Base-by-base conservation (phyloP, 2,113 vertebrate species). In the Montifringilla adamsi region DNA sequence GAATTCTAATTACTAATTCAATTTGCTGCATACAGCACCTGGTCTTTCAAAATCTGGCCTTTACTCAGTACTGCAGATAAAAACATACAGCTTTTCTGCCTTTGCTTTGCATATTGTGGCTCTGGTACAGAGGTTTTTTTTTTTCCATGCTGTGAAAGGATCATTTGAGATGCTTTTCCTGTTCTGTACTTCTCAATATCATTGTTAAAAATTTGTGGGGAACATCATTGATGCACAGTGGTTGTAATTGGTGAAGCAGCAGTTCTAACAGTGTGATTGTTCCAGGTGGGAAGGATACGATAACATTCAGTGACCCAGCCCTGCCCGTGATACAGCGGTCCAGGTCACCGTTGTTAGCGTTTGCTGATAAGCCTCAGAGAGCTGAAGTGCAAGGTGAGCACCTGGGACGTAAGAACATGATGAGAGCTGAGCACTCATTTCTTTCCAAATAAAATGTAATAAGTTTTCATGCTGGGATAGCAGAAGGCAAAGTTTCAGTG, bases 201-300 rank as follows among this genome's bases (percentile, higher is more conserved):
- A 12, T 35, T 55, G 70, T 58, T 67, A 53, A 77, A 84, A 87
- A 44, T 20, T 0, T 13, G 33, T 77, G 24, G 35, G 52, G 76
- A 60, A 24, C 77, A 58, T 66, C 31, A 26, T 13, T 64, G 81
- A 72, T 55, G 37, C 24, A 31, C 39, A 15, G 7, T 44, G 46
- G 46, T 9, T 79, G 50, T 52, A 72, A 30, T 13, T 37, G 46
- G 47, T 83, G 79, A 83, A n/a, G 30, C 52, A 81, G 87, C 47
- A 59, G n/a, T 55, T 94, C 26, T 78, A 76, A 79, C 62, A 21
- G 52, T 73, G 87, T 87, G 76, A 16, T 80, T 59, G 11, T 82
- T 70, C 28, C 97, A 99, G 99, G 99, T 96, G 97, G 98, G 59
- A 98, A 97, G 85, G 98, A 99, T 79, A 98, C 96, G 33, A 98